These are phyloP conservation scores for Lingula anatina DNA, from an alignment of 2,888 invertebrate genomes.

Conservation along the genomic window DNA sequence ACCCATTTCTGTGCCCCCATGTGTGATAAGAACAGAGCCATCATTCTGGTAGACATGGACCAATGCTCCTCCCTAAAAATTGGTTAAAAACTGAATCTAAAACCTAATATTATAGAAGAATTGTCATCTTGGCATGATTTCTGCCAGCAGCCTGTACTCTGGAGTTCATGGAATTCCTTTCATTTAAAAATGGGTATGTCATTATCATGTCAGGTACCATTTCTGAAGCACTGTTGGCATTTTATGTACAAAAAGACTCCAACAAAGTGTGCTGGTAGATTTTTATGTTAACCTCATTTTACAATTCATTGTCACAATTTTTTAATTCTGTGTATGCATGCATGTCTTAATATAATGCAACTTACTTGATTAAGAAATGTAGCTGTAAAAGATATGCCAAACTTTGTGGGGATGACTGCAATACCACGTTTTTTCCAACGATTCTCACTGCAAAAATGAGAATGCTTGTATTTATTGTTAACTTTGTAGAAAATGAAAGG, in stretches of 20 bases:
- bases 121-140: neutral
- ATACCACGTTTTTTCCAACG: constrained; percentile 40
- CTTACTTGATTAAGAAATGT: constrained; percentile 55
- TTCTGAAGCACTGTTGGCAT: too few relatives aligned
- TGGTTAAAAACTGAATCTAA: neutral
- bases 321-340: too few relatives aligned
- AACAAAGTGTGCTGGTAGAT: too few relatives aligned
- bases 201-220: too few relatives aligned
- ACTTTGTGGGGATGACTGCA: constrained; percentile 26
- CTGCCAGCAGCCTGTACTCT: neutral
- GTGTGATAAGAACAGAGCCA: constrained; percentile 52
- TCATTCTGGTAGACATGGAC: constrained; percentile 37
- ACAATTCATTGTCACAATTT: too few relatives aligned
- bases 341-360: constrained; percentile 56
- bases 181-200: too few relatives aligned
- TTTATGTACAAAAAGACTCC: too few relatives aligned
- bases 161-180: too few relatives aligned
- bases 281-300: too few relatives aligned
- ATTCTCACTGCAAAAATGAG: constrained; percentile 32
- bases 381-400: constrained; percentile 29
- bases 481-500: too few relatives aligned
- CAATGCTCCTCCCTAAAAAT: constrained; percentile 30
- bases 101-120: neutral
- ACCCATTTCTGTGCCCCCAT: constrained; percentile 44
- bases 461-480: too few relatives aligned